phyloP scores from a whole-genome alignment of 1,140 invertebrate genomes.

The Parapsyche elsis region DNA sequence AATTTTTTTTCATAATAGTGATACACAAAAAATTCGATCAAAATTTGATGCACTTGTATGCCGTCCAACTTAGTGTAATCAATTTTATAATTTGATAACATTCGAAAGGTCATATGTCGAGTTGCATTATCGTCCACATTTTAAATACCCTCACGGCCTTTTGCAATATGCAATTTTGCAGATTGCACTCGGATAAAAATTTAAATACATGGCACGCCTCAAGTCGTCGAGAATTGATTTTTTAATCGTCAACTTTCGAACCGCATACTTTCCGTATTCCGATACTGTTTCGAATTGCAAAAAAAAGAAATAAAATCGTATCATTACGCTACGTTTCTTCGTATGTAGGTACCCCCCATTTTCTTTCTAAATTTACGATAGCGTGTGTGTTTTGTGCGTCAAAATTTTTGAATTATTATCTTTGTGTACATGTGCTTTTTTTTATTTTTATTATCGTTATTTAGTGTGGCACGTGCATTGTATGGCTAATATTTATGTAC shows the following conservation, averaged over 20 bases:
- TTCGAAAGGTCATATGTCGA: neutral
- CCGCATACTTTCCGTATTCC: neutral
- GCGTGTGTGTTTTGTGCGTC: neutral
- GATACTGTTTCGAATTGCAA: neutral
- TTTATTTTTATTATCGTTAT: no score
- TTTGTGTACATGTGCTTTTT: neutral
- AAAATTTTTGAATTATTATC: constrained; percentile 11
- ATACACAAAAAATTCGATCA: no score
- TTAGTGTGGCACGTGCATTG: neutral
- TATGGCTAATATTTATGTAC: neutral
- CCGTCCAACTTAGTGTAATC: no score
- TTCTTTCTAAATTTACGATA: neutral
- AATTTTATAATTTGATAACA: no score
- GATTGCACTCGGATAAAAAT: constrained; percentile 34
- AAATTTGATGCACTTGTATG: no score
- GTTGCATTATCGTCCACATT: neutral
- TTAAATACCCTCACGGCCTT: neutral
- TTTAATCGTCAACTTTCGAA: neutral
- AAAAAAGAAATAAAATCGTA: no score
- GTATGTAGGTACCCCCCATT: no score
- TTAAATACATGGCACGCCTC: neutral
- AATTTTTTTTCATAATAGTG: no score
- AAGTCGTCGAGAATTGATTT: constrained; percentile 1
- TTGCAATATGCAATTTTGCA: constrained; percentile 11
- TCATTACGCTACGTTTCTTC: no score